These are phyloP conservation scores for Hesperia comma DNA, from an alignment of 2,888 invertebrate genomes.

Conservation along the genomic window DNA sequence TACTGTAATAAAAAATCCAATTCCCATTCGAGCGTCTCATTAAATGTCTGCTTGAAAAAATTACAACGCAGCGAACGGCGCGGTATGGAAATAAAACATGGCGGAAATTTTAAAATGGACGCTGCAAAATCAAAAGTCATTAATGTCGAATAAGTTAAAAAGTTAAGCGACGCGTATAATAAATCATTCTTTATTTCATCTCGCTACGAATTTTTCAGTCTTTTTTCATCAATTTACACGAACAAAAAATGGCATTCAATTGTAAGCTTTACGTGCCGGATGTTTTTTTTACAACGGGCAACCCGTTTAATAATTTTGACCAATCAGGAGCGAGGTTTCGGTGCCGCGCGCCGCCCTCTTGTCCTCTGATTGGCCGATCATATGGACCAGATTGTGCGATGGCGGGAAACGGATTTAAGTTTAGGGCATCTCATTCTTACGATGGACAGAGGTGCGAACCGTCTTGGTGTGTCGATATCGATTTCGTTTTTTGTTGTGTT, in stretches of 20 bases:
- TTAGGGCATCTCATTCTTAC: constrained; percentile 80
- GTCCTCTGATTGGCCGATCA: constrained; percentile 65
- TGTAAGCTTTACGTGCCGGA: constrained; percentile 71
- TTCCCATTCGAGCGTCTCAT: constrained; percentile 29
- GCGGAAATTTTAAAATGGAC: constrained; percentile 59
- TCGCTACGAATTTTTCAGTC: constrained; percentile 76
- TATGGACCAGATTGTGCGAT: constrained; percentile 76
- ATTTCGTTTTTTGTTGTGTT: constrained; percentile 33
- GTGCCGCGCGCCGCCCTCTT: constrained; percentile 71
- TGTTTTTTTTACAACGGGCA: constrained; percentile 73
- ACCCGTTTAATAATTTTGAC: constrained; percentile 77
- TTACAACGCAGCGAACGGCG: constrained; percentile 52
- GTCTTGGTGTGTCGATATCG: constrained; percentile 47
- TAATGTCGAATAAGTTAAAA: constrained; percentile 82
- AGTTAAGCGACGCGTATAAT: constrained; percentile 76
- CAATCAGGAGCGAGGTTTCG: constrained; percentile 63
- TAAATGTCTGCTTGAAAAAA: constrained; percentile 46
- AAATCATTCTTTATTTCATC: constrained; percentile 83
- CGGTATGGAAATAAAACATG: constrained; percentile 53
- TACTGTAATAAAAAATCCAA: constrained; percentile 31
- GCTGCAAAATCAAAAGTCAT: constrained; percentile 80
- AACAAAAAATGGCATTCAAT: constrained; percentile 81
- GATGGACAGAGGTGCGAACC: constrained; percentile 52
- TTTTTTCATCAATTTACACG: constrained; percentile 82
- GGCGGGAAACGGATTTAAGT: constrained; percentile 75